Evolutionary conservation across 2,888 invertebrate genomes (phyloP), one percentile per base, ranked within the genome.

Genomic region (Pterobdella sp.): DNA sequence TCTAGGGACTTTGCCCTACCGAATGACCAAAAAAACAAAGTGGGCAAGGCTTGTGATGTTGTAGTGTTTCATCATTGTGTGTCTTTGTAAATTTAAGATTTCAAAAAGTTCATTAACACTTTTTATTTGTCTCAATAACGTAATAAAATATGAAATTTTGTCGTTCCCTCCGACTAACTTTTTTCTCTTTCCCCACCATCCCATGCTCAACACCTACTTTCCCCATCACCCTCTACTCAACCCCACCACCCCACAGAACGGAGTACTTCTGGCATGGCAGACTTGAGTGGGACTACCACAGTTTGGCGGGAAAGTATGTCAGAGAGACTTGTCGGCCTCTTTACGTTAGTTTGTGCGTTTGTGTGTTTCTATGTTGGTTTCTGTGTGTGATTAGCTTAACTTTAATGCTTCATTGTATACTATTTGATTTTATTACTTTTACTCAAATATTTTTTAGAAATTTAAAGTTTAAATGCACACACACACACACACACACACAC

Each of bases 251-350:
- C 3, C 22, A 35, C 29, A 93, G 94, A 87, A 95, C 94, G 79
- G 95, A 94, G 86, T 98, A 97, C 86, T 98, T 97, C 86, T 93
- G 94, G 86, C 92, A 94, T 84, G 95, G 95, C 72, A 92, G 92
- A 86, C 88, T 98, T 82, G 94, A 94, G 85, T 98, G 97, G 97
- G 94, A 96, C 84, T 93, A 94, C 79, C 93, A 94, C 83, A 93
- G 93, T 82, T 91, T 93, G 70, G 93, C 94, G 75, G 97, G 96
- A 72, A 90, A 94, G 86, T 99, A 97, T 83, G 97, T 99, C 63
- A 88, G 94, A 80, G 95, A 96, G 84, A 95, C 95, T 85, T 97
- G 97, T 86, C 95, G 94, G 87, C 95, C 95, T 73, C 86, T 98
- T 79, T 87, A 89, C 87, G 94, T 94, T 85, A 89, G 83, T 82